Percentiles rank a stretch among this genome's conserved stretches.
Evolutionary conservation across 2,797 vertebrate species (phyloP).

Genomic region (Esox masquinongy): DNA sequence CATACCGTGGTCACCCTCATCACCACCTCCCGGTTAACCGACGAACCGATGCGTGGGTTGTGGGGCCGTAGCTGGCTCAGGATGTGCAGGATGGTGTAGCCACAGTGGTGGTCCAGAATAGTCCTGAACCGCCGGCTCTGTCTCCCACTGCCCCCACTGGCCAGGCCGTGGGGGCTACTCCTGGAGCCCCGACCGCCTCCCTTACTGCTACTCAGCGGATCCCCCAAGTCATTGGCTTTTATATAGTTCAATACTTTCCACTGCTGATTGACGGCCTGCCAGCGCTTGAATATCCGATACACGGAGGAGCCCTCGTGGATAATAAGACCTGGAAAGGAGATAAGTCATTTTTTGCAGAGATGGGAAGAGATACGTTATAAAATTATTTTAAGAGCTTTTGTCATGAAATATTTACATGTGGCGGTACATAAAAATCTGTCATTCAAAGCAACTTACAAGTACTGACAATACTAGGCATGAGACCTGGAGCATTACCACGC

Average conservation of each 20-base stretch:
- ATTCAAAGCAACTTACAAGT: conserved; percentile 36
- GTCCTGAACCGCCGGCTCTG: conserved; percentile 87
- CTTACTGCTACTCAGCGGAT: conserved; percentile 84
- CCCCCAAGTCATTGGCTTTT: conserved; percentile 90
- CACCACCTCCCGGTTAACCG: conserved; percentile 88
- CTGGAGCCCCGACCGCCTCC: conserved; percentile 79
- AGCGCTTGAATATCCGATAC: conserved; percentile 92
- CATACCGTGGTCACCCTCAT: conserved; percentile 95
- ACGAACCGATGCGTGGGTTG: conserved; percentile 81
- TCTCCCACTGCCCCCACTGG: conserved; percentile 71
- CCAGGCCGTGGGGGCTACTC: conserved; percentile 78
- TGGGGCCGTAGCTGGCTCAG: conserved; percentile 89
- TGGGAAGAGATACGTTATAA: not conserved
- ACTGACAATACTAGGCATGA: conserved; percentile 27
- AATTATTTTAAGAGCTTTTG: not conserved
- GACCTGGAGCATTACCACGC: conserved; percentile 55
- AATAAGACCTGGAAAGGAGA: conserved; percentile 81
- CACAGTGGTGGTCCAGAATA: conserved; percentile 95
- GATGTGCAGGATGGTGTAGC: conserved; percentile 93
- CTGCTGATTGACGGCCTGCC: conserved; percentile 95
- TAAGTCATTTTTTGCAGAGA: conserved; percentile 5
- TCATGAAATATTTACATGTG: not conserved
- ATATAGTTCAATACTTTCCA: conserved; percentile 96
- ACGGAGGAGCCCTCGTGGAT: conserved; percentile 93
- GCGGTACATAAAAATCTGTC: not conserved